Conservation (phyloP, 1,140 invertebrate genomes). For the Drosophila yakuba region DNA sequence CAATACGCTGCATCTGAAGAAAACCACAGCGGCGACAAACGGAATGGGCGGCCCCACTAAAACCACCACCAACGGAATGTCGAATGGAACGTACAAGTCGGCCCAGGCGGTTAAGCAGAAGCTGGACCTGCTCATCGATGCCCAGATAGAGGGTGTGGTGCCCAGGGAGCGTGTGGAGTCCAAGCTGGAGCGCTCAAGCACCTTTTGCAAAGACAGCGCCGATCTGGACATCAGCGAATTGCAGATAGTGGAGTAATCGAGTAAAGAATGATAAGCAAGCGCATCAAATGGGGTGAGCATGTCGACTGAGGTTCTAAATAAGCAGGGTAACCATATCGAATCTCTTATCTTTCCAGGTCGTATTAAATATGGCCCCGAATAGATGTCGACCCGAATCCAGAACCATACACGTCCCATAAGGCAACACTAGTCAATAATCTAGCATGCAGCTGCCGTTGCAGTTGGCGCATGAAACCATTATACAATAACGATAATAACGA, state of each 20-base stretch:
- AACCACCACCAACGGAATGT: slow-evolving; percentile 37
- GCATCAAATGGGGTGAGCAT: slow-evolving; percentile 4
- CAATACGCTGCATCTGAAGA: slow-evolving; percentile 84
- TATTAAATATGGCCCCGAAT: slow-evolving; percentile 60
- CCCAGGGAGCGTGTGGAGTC: slow-evolving; percentile 66
- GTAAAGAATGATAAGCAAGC: neutral
- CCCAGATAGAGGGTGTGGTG: slow-evolving; percentile 31
- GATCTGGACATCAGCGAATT: slow-evolving; percentile 76
- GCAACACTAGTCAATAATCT: slow-evolving; percentile 83
- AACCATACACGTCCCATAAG: slow-evolving; percentile 75
- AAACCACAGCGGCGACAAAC: slow-evolving; percentile 51
- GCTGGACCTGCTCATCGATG: slow-evolving; percentile 76
- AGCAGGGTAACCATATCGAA: neutral
- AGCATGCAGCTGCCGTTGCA: slow-evolving; percentile 71
- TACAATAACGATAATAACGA: slow-evolving; percentile 39
- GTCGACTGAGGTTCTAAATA: neutral
- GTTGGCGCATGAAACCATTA: slow-evolving; percentile 50
- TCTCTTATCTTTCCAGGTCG: slow-evolving; percentile 31
- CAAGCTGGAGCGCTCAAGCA: slow-evolving; percentile 83
- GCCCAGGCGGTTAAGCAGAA: slow-evolving; percentile 77
- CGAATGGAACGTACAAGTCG: slow-evolving; percentile 58
- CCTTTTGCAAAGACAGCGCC: slow-evolving; percentile 82
- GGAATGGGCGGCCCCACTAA: slow-evolving; percentile 19
- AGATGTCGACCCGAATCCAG: slow-evolving; percentile 32
- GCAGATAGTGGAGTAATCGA: slow-evolving; percentile 79